Evolutionary conservation across 2,888 invertebrate species (phyloP), one percentile per base, ranked within the genome.

Genomic region (Lepeophtheirus nordmannii): DNA sequence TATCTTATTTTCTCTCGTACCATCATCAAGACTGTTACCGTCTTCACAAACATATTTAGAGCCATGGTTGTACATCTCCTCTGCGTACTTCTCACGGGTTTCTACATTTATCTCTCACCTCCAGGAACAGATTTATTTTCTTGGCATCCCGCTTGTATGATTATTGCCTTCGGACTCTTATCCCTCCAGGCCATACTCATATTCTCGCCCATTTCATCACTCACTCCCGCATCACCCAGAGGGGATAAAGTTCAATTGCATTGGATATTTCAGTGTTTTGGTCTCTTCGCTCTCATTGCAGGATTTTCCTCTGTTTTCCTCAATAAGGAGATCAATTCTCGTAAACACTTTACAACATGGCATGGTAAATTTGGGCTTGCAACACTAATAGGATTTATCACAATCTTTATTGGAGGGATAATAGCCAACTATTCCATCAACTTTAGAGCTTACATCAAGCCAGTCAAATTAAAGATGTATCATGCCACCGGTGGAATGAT

Each of bases 51-150:
- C 8, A 17, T 1, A 10, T 59, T 23, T 5, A 30, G 23, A 23
- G 22, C 37, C 39, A 64, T 64, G 64, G 64, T 64, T 14, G 64
- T 64, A 23, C 64, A 64, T 64, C 39, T 64, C 11, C 17, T 64
- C 17, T 41, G 39, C 46, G 17, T 64, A 37, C 56, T 22, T n/a
- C 30, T 64, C 17, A 64, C 56, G 10, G 64, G 56, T 10, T 46
- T 46, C 37, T n/a, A 23, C 30, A 14, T 53, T n/a, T 64, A 64
- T 23, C 20, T 64, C 9, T 23, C 56, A n/a, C 17, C 14, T 12
- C 64, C 64, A n/a, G 64, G 64, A 10, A 56, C 64, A 12, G 64
- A 64, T 37, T 23, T 64, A 12, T 64, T 64, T 37, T 64, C 64
- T 11, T 64, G 64, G 64, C 64, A 64, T 56, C 64, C 64, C 1